Base-by-base conservation (phyloP, 2,797 vertebrate genomes). In the Setipinna tenuifilis region DNA sequence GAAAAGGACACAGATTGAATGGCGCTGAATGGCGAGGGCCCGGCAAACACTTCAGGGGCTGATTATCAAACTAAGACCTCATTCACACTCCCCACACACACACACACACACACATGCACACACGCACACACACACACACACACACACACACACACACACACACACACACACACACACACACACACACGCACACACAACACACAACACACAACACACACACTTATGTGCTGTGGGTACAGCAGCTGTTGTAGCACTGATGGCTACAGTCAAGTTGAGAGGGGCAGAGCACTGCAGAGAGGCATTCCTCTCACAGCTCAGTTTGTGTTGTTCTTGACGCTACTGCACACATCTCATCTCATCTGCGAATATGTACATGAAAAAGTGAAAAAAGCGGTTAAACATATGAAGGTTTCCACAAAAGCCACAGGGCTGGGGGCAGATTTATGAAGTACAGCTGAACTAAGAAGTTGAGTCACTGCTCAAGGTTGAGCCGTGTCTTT, bases 31-130 rank as follows among this genome's bases (percentile, higher is more conserved):
- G 35, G 71, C 35, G 35, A 44, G 16, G 71, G 31, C 14, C 35
- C 71, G 71, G 71, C 71, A 78, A 78, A 78, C 71, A 78, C 71
- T 78, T 44, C 35, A 78, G 71, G 71, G 71, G 16, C 71, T 78
- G 71, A 78, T 78, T 78, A 78, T 78, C 71, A 78, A 78, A 78
- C 71, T 78, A 78, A 78, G 71, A 44, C 71, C 17, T 78, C 71
- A 78, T 78, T 78, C 35, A 78, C 71, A 78, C 68, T 78, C 19
- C 35, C 21, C 71, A 44, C 68, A 19, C 68, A 14, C 50, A 54
- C 23, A 28, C 62, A 68, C 62, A 65, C 62, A 65, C 62, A 31
- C 62, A 68, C 65, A 68, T n/a, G 25, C 62, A 68, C 62, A 68
- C 62, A 68, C 62, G 23, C 62, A 65, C 62, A 65, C 5, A 65